These are phyloP conservation scores for Clepsis dumicolana DNA, from an alignment of 2,888 invertebrate species.

Conservation along the genomic window DNA sequence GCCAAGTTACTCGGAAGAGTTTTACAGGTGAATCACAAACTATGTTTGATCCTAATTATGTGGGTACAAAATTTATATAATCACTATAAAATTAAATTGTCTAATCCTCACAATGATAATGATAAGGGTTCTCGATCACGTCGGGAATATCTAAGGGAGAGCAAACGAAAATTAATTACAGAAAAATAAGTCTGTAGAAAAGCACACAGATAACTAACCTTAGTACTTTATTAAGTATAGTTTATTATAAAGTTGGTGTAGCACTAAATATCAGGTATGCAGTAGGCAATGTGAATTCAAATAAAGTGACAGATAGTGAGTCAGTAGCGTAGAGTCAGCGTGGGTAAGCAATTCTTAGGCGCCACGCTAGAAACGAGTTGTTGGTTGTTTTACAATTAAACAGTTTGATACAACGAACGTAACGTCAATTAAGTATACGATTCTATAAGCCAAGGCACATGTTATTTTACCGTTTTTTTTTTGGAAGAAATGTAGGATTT, in stretches of 20 bases:
- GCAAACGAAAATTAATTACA: background rate
- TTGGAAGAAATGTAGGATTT: slow-evolving; percentile 80
- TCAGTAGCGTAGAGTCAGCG: slow-evolving; percentile 23
- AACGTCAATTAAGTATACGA: slow-evolving; percentile 71
- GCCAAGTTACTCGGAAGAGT: slow-evolving; percentile 4
- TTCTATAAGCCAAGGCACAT: slow-evolving; percentile 84
- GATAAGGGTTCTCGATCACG: slow-evolving; percentile 21
- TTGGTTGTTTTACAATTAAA: slow-evolving; percentile 57
- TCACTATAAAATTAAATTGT: slow-evolving; percentile 12
- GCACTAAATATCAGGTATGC: slow-evolving; percentile 1
- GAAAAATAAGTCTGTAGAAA: slow-evolving; percentile 2
- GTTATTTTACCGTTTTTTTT: slow-evolving; percentile 75
- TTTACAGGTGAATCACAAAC: slow-evolving; percentile 15
- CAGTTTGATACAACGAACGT: slow-evolving; percentile 69
- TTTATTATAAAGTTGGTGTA: slow-evolving; percentile 35
- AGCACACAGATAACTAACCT: background rate
- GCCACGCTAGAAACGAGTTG: slow-evolving; percentile 69
- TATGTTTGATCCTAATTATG: slow-evolving; percentile 12
- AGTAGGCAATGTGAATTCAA: slow-evolving; percentile 16
- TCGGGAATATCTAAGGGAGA: slow-evolving; percentile 6
- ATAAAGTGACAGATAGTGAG: slow-evolving; percentile 37
- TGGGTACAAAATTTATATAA: slow-evolving; percentile 7
- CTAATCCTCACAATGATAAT: background rate
- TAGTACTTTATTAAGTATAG: slow-evolving; percentile 1
- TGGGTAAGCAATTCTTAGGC: slow-evolving; percentile 54